A percentile compares a stretch with the other conserved stretches of the same genome.
Evolutionary conservation across 2,888 invertebrate species (phyloP).

Genomic region (Caenorhabditis sp.): DNA sequence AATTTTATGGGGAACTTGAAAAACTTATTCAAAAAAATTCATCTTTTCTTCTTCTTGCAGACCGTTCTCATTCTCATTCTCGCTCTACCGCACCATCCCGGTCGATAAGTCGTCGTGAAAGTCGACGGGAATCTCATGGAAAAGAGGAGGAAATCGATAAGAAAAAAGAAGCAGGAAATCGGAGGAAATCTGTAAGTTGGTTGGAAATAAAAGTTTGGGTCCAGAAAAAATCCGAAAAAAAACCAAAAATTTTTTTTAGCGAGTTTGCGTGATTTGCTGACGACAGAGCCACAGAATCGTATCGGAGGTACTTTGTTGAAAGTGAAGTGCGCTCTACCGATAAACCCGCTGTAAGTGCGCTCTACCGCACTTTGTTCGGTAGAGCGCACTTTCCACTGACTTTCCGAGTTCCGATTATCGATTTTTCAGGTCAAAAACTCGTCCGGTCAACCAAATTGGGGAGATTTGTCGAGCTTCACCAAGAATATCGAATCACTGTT

Average conservation of each 20-base stretch:
- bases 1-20: no score
- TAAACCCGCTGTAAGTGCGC: slow-evolving; percentile 26
- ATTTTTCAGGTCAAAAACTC: no score
- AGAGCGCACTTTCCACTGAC: slow-evolving; percentile 38
- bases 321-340: slow-evolving; percentile 41
- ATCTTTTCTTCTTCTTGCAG: no score
- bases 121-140: slow-evolving; percentile 17
- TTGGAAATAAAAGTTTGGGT: no score
- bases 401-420: not conserved
- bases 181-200: slow-evolving; percentile 40
- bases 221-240: no score
- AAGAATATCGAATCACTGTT: slow-evolving; percentile 71
- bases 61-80: not conserved
- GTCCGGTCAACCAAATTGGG: slow-evolving; percentile 60
- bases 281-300: not conserved
- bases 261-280: slow-evolving; percentile 36
- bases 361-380: slow-evolving; percentile 46
- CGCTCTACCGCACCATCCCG: not conserved
- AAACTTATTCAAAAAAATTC: no score
- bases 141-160: not conserved
- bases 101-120: slow-evolving; percentile 28
- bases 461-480: slow-evolving; percentile 66
- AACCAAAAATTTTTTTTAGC: slow-evolving; percentile 42
- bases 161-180: slow-evolving; percentile 35
- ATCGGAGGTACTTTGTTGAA: slow-evolving; percentile 19